phyloP scores from a whole-genome alignment of 2,113 vertebrate species.

The Anoplopoma fimbria region DNA sequence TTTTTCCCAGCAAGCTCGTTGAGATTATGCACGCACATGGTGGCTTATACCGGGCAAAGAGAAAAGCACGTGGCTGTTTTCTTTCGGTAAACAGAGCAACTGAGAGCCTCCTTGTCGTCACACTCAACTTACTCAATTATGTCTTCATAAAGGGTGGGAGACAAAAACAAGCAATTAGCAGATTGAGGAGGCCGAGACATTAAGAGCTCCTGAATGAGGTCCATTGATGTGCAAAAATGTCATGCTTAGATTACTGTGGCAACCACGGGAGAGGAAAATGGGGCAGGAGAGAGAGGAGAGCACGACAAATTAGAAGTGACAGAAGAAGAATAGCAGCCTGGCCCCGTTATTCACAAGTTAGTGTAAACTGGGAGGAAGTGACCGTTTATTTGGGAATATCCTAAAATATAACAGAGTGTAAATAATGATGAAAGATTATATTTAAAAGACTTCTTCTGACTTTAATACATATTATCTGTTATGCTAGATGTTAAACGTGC shows the following conservation, averaged over 20 bases:
- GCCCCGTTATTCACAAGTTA: conserved; percentile 49
- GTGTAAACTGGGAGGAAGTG: conserved; percentile 44
- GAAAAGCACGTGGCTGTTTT: conserved; percentile 67
- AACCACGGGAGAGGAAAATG: conserved; percentile 53
- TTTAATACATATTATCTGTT: not conserved
- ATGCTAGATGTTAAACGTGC: not conserved
- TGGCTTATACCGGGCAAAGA: conserved; percentile 31
- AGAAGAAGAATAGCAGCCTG: conserved; percentile 41
- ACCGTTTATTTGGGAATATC: conserved; percentile 28
- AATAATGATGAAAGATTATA: conserved; percentile 21
- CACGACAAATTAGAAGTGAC: conserved; percentile 74
- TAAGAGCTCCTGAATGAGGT: conserved; percentile 72
- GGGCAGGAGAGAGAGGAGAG: conserved; percentile 54
- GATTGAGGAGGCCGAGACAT: conserved; percentile 69
- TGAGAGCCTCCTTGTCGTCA: conserved; percentile 69
- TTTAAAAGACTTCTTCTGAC: not conserved
- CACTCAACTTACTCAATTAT: conserved; percentile 76
- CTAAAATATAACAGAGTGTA: conserved; percentile 22
- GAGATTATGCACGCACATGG: conserved; percentile 46
- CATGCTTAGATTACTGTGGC: conserved; percentile 72
- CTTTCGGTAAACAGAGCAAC: conserved; percentile 68
- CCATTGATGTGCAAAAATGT: conserved; percentile 81
- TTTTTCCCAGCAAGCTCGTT: conserved; percentile 30
- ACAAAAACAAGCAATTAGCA: conserved; percentile 86
- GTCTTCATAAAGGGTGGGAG: conserved; percentile 65